Evolutionary conservation across 2,113 vertebrate genomes (phyloP).

Genomic region (Neogale vison): DNA sequence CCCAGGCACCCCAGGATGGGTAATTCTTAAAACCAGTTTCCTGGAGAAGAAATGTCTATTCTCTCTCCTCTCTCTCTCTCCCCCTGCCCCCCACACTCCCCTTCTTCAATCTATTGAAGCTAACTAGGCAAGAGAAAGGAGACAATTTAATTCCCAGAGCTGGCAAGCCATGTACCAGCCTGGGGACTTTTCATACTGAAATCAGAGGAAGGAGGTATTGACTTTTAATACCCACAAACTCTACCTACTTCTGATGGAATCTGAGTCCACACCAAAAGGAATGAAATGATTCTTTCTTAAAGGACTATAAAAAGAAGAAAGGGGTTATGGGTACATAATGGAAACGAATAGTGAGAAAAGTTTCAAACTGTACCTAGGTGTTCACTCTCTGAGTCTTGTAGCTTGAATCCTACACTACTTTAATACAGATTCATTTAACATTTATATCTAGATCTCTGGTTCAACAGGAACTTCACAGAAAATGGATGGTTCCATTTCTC

Average conservation of each 20-base stretch:
- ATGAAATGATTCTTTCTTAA: conserved; percentile 7
- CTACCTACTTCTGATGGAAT: neutral
- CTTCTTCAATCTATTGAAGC: neutral
- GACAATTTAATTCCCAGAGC: neutral
- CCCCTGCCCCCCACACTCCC: neutral
- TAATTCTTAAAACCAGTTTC: neutral
- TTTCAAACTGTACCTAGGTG: neutral
- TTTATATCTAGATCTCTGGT: neutral
- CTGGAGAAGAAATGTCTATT: neutral
- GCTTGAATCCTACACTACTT: neutral
- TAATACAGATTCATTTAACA: neutral
- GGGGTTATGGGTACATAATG: neutral
- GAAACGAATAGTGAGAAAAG: neutral
- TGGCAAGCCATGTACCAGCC: neutral
- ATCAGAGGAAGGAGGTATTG: neutral
- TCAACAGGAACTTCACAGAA: neutral
- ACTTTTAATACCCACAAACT: neutral
- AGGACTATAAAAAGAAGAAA: neutral
- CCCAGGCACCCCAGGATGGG: neutral
- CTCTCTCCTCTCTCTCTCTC: neutral
- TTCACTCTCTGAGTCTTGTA: neutral
- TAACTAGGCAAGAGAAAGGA: neutral
- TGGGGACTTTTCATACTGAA: neutral
- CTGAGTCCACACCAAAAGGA: neutral
- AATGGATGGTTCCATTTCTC: neutral